Conservation (phyloP, 2,888 invertebrate genomes). For the Nezara viridula region DNA sequence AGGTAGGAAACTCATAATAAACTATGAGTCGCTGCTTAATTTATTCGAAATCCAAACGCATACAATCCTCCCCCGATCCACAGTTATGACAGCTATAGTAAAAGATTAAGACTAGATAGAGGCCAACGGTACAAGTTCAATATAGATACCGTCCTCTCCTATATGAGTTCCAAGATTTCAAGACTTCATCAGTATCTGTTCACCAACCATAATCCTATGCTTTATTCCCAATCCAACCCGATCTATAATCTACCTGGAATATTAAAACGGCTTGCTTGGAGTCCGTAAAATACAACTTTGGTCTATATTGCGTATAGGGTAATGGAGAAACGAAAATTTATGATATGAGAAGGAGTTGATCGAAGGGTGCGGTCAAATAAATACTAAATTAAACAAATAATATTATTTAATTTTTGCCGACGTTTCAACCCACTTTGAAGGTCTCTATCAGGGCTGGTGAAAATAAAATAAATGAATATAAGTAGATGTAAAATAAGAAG, state of each 20-base stretch:
- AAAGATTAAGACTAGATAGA: neutral
- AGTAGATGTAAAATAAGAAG: too few species aligned
- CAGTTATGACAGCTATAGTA: neutral
- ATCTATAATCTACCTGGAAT: neutral
- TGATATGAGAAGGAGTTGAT: too few species aligned
- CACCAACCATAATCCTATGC: neutral
- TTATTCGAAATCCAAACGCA: neutral
- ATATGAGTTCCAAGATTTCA: neutral
- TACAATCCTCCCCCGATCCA: neutral
- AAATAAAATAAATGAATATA: too few species aligned
- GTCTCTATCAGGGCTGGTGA: too few species aligned
- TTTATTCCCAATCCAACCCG: neutral
- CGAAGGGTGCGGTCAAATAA: too few species aligned
- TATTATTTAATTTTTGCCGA: too few species aligned
- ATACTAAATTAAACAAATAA: too few species aligned
- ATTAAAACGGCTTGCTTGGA: neutral
- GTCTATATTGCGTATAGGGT: too few species aligned
- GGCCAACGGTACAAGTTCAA: neutral
- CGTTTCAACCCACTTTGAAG: too few species aligned
- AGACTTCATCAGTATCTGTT: neutral
- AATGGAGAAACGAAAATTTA: too few species aligned
- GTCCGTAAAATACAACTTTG: too few species aligned
- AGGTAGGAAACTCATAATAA: neutral
- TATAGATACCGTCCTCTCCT: neutral
- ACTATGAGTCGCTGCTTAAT: neutral